These are phyloP conservation scores for Heliconius congener DNA, from an alignment of 1,140 invertebrate species.

Conservation along the genomic window DNA sequence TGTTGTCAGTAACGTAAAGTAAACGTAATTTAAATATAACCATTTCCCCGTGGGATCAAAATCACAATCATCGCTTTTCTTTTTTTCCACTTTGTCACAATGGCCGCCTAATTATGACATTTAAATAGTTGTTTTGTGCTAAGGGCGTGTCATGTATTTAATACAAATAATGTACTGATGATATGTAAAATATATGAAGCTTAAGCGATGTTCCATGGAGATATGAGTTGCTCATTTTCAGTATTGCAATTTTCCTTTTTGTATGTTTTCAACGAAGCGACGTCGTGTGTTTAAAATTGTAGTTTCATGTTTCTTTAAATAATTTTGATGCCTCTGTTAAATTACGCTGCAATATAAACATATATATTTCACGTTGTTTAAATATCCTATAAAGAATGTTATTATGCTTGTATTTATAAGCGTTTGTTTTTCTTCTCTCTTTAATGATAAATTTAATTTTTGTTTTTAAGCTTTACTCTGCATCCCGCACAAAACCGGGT, in stretches of 20 bases:
- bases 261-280: not conserved
- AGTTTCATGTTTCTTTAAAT: not conserved
- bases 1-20: no score
- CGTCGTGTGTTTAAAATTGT: conserved; percentile 1
- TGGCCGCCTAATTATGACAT: no score
- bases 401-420: not conserved
- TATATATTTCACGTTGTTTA: not conserved
- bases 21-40: no score
- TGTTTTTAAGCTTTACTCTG: no score
- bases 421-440: no score
- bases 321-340: not conserved
- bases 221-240: conserved; percentile 1
- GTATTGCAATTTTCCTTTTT: not conserved
- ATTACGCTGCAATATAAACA: not conserved
- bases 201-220: not conserved
- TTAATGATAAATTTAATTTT: no score
- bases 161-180: not conserved
- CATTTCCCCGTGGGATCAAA: no score
- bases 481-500: no score
- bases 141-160: no score
- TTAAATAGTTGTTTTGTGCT: no score
- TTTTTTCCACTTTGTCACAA: no score
- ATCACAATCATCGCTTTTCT: no score
- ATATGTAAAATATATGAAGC: not conserved
- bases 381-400: not conserved